Conservation (phyloP, 2,797 vertebrate species). For the Hippocampus kuda region DNA sequence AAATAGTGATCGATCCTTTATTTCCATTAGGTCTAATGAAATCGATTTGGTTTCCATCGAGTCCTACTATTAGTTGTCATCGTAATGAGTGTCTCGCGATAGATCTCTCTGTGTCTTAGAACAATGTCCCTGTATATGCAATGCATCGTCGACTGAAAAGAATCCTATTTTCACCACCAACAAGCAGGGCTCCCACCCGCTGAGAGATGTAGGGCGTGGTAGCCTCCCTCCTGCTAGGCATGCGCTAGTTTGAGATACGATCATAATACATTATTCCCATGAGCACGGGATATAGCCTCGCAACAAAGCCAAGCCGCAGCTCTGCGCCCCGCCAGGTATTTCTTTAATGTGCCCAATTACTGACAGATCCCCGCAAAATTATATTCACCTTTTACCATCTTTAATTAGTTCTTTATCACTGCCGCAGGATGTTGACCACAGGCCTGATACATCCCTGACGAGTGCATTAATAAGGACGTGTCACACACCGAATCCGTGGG, state of each 20-base stretch:
- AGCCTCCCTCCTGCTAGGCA: not conserved
- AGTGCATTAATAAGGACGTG: slow-evolving; percentile 48
- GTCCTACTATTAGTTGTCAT: not conserved
- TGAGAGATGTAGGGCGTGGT: not conserved
- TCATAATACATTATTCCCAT: slow-evolving; percentile 36
- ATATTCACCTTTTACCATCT: slow-evolving; percentile 77
- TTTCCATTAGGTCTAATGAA: not conserved
- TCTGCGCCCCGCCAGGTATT: slow-evolving; percentile 61
- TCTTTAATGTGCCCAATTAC: slow-evolving; percentile 89
- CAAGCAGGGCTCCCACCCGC: not conserved
- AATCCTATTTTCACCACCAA: not conserved
- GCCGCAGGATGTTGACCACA: slow-evolving; percentile 58
- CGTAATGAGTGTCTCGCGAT: not conserved
- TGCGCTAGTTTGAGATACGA: not conserved
- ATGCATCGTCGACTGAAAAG: not conserved
- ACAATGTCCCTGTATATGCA: no score
- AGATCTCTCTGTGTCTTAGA: not conserved
- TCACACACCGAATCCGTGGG: slow-evolving; percentile 26
- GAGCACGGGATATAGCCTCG: not conserved
- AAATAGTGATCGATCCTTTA: not conserved
- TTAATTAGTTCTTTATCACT: slow-evolving; percentile 87
- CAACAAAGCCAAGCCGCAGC: slow-evolving; percentile 25
- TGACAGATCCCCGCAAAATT: slow-evolving; percentile 70
- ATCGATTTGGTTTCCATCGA: not conserved
- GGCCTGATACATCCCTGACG: slow-evolving; percentile 39